phyloP scores from a whole-genome alignment of 2,797 vertebrate genomes.

The Mycteria americana region DNA sequence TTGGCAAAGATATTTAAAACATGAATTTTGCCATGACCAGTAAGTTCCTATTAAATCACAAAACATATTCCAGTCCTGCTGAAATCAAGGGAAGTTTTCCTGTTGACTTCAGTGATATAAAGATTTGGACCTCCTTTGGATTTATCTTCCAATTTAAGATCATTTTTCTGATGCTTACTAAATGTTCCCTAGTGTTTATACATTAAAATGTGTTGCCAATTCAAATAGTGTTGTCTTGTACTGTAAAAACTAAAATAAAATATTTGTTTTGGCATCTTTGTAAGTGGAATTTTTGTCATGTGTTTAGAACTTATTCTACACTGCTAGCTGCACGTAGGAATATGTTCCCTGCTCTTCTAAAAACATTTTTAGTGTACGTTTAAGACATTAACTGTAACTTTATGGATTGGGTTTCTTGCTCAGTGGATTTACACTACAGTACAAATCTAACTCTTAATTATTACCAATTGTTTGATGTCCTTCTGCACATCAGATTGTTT shows the following conservation, averaged over 20 bases:
- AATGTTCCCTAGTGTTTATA: conserved; percentile 23
- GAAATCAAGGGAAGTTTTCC: conserved; percentile 36
- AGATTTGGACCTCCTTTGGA: neutral
- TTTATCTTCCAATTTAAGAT: conserved; percentile 14
- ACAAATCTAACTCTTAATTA: neutral
- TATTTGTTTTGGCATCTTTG: conserved; percentile 54
- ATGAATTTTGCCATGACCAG: neutral
- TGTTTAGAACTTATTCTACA: conserved; percentile 25
- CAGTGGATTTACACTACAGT: neutral
- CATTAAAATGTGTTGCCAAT: conserved; percentile 35
- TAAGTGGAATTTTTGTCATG: conserved; percentile 54
- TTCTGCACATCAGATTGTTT: conserved; percentile 21
- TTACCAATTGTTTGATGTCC: neutral
- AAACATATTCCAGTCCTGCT: neutral
- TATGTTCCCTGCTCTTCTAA: conserved; percentile 35
- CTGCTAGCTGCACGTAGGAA: conserved; percentile 49
- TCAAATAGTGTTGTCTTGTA: conserved; percentile 54
- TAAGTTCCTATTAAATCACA: conserved; percentile 2
- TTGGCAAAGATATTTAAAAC: conserved; percentile 18
- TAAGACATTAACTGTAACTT: conserved; percentile 41
- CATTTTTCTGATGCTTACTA: conserved; percentile 38
- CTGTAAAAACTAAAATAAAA: conserved; percentile 62
- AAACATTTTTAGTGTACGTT: conserved; percentile 12
- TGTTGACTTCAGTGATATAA: conserved; percentile 18
- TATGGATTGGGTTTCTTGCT: neutral